Base-by-base conservation (phyloP, 2,888 invertebrate species). In the Empis livida region DNA sequence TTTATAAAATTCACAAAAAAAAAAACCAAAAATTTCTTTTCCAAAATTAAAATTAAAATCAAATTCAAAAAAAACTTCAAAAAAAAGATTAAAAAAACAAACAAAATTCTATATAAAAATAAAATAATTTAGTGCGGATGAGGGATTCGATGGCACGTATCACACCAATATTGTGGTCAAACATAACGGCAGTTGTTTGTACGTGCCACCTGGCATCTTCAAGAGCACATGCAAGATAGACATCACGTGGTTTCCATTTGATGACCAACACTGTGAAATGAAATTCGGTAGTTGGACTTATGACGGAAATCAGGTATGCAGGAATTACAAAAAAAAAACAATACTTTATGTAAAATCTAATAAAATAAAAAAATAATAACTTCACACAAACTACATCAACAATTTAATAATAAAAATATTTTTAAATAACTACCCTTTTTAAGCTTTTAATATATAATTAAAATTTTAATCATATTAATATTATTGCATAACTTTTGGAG, bases 171-270 rank as follows among this genome's bases (percentile, higher is more conserved):
- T 97, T 78, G 94, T 97, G 77, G 94, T 97, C 77, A 84, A 86
- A 77, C 84, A 87, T 82, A 92, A 92, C 81, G 97, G 97, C 78
- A 87, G 86, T 80, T 93, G 95, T 79, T 84, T 92, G 78, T 96
- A 95, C 85, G 89, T 97, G 76, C 97, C 97, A 71, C 97, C 97
- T 72, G 96, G 96, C 74, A 96, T 99, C 79, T 95, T 99, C 84
- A 96, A 95, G 84, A 94, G 95, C 83, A 97, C 96, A 77, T 99
- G 99, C 84, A 92, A 92, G 81, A 97, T 99, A 78, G 94, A 97
- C 83, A 97, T 99, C 84, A 95, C 95, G 74, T 97, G 96, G 96
- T 99, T 99, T 82, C 97, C 97, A 74, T 99, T 97, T 80, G 99
- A 99, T 80, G 96, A 97, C 77, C 99, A 99, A 82, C 86, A 88